Conservation (phyloP, 2,888 invertebrate species). For the Apamea epomidion region DNA sequence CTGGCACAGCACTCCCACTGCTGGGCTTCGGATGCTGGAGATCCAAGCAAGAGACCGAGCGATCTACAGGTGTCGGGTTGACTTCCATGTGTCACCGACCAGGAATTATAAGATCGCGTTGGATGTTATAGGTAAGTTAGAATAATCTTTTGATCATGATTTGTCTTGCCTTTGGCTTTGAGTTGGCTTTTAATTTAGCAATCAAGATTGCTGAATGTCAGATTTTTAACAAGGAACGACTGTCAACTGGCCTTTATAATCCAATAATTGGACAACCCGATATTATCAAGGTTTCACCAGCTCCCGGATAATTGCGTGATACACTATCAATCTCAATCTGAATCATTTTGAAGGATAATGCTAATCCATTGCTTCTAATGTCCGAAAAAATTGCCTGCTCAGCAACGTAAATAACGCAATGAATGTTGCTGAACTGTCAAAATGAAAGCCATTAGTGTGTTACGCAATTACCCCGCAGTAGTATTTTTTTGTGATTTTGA, state of each 20-base stretch:
- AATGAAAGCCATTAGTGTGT: too few species aligned
- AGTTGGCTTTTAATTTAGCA: not conserved
- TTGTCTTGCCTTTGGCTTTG: not conserved
- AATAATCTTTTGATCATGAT: not conserved
- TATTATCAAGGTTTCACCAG: not conserved
- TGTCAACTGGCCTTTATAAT: not conserved
- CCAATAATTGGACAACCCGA: not conserved
- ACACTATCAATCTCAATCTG: too few species aligned
- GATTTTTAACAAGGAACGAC: not conserved
- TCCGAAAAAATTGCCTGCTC: too few species aligned
- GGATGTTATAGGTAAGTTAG: slow-evolving; percentile 92
- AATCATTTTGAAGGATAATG: too few species aligned
- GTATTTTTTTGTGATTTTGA: not conserved
- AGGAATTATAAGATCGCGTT: slow-evolving; percentile 94
- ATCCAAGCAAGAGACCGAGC: slow-evolving; percentile 83
- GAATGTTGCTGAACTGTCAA: too few species aligned
- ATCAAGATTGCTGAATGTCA: not conserved
- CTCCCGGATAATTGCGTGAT: too few species aligned
- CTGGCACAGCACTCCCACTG: slow-evolving; percentile 89
- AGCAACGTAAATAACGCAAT: too few species aligned
- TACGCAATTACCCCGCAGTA: too few species aligned
- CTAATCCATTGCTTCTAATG: too few species aligned
- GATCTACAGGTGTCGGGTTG: slow-evolving; percentile 85
- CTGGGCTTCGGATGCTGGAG: slow-evolving; percentile 79
- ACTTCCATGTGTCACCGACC: slow-evolving; percentile 92